Evolutionary conservation across 1,140 invertebrate genomes (phyloP), one percentile per base, ranked within the genome.

Genomic region (Saxidomus purpurata): DNA sequence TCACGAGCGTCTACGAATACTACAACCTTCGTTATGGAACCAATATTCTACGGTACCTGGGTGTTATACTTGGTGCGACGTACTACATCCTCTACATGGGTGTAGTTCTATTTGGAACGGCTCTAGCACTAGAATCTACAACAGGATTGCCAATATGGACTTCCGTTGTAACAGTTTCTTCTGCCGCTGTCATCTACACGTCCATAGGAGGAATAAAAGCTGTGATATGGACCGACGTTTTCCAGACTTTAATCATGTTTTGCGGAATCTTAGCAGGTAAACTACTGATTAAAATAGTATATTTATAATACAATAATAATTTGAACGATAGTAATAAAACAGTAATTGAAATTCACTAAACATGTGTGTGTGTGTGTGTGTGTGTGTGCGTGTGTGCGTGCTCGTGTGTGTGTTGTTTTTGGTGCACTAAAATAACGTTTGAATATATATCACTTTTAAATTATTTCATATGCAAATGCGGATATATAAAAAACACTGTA

Each of bases 201-300:
- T 34, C 77, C n/a, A 22, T 80, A 17, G 77, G 77, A 0, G 77
- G 77, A 36, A 59, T 80, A 8, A 80, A 80, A 47, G 77, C 49
- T 9, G 77, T 80, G 3, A 80, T 80, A 55, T 80, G 77, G 77
- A 61, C 77, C 3, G 77, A 80, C 25, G 77, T 80, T 17, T 80
- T 80, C 11, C 77, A 80, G 31, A 52, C 55, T 25, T 25, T 80
- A 4, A 40, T 80, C 47, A 80, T 80, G 77, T 15, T 80, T 8
- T 17, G 19, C 2, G 77, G 77, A 1, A 80, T 80, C 19, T 22
- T 80, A 17, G 43, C 77, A 80, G 77, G 77, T 80, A 80, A 28
- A 11, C 19, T 76, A 43, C 15, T 43, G 43, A 43, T 43, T 15
- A 43, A 43, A 43, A 43, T n/a, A n/a, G n/a, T n/a, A n/a, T n/a